phyloP scores from a whole-genome alignment of 2,888 invertebrate genomes.

The Nebria salina region DNA sequence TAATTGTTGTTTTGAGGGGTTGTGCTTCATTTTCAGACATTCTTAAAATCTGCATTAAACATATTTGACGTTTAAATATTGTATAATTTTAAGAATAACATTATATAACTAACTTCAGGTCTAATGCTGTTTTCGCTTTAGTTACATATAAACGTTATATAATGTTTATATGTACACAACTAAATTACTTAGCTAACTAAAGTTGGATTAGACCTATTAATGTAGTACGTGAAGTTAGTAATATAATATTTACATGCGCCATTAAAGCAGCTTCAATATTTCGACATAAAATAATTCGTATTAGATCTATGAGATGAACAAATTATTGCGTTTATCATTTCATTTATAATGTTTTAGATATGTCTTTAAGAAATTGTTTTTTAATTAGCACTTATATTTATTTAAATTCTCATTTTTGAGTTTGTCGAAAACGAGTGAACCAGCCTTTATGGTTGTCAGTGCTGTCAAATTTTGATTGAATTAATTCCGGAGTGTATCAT shows the following conservation, averaged over 20 bases:
- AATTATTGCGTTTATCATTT: not conserved
- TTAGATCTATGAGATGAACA: not conserved
- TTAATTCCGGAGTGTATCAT: conserved; percentile 38
- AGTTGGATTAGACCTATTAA: too few species aligned
- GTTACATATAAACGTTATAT: conserved; percentile 10
- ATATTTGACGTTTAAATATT: conserved; percentile 18
- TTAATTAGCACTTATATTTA: not conserved
- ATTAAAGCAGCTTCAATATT: not conserved
- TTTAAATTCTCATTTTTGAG: not conserved
- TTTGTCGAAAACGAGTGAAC: not conserved
- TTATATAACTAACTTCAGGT: too few species aligned
- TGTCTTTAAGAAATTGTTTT: not conserved
- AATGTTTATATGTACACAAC: too few species aligned
- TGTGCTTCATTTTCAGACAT: conserved; percentile 23
- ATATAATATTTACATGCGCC: too few species aligned
- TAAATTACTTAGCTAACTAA: too few species aligned
- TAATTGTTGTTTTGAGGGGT: conserved; percentile 11
- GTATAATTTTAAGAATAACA: not conserved
- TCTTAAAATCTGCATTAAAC: conserved; percentile 27
- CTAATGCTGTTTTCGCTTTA: too few species aligned
- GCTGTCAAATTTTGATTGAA: conserved; percentile 46
- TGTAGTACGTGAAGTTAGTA: too few species aligned
- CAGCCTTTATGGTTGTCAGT: conserved; percentile 38
- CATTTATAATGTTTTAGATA: not conserved
- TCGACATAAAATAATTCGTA: too few species aligned